Conservation (phyloP, 2,113 vertebrate species). For the Centrocercus urophasianus region DNA sequence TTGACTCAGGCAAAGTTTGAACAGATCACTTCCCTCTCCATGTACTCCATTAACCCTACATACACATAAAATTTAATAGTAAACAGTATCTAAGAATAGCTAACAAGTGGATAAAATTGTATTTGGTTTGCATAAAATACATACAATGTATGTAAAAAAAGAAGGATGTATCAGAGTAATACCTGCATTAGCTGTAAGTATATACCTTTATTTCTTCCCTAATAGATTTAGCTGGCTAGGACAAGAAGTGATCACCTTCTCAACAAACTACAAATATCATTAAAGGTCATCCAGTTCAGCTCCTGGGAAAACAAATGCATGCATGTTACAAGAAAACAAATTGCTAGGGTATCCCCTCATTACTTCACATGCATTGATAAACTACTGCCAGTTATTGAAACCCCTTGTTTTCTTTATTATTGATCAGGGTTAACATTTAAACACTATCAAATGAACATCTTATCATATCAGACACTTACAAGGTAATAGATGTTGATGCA, state of each 20-base stretch:
- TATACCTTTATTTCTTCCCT: not conserved
- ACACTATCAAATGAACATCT: not conserved
- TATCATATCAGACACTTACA: not conserved
- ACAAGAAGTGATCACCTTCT: not conserved
- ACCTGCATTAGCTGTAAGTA: not conserved
- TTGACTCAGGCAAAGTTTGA: not conserved
- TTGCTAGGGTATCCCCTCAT: not conserved
- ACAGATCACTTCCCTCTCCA: not conserved
- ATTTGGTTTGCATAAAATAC: not conserved
- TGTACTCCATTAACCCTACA: accelerated
- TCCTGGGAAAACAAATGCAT: not conserved
- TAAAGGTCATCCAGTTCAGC: not conserved
- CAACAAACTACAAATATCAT: not conserved
- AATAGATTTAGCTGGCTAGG: not conserved
- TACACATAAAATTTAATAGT: not conserved
- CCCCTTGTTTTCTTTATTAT: not conserved
- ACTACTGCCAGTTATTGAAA: not conserved
- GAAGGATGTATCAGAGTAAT: not conserved
- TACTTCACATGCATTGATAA: not conserved
- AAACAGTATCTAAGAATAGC: not conserved
- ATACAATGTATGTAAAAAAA: not conserved
- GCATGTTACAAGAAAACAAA: accelerated
- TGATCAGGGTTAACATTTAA: not conserved
- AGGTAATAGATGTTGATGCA: not conserved
- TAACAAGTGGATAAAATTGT: not conserved